A percentile compares a stretch with the other conserved stretches of the same genome.
Conservation (phyloP, 2,113 vertebrate species). For the Corvus cornix region DNA sequence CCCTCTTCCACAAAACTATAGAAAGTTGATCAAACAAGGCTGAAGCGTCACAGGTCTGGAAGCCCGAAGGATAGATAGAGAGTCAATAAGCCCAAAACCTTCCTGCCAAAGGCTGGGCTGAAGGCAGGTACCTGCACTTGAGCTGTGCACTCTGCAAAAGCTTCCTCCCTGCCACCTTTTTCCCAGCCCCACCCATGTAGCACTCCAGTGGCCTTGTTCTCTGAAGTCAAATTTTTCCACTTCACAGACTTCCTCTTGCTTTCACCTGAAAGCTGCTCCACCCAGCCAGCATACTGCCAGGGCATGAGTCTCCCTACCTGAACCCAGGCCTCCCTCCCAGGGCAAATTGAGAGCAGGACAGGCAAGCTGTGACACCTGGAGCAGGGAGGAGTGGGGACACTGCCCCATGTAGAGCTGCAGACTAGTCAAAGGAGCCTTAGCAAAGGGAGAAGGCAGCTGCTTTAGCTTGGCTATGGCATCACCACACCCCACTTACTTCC, state of each 20-base stretch:
- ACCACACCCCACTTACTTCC: background rate
- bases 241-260: background rate
- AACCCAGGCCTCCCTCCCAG: background rate
- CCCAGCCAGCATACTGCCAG: background rate
- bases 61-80: background rate
- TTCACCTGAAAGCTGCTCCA: background rate
- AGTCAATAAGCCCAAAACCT: background rate
- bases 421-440: background rate
- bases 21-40: background rate
- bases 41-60: background rate
- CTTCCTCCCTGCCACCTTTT: background rate
- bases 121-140: background rate
- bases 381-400: too few species aligned
- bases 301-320: background rate
- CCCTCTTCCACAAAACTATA: background rate
- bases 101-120: background rate
- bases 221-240: background rate
- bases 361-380: background rate
- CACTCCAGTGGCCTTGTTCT: background rate
- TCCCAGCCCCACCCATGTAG: conserved; percentile 23
- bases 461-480: background rate
- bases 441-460: background rate
- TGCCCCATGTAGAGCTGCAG: accelerated
- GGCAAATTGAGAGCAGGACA: background rate
- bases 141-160: background rate